Evolutionary conservation across 2,113 vertebrate genomes (phyloP).

Genomic region (Glaucomys volans): DNA sequence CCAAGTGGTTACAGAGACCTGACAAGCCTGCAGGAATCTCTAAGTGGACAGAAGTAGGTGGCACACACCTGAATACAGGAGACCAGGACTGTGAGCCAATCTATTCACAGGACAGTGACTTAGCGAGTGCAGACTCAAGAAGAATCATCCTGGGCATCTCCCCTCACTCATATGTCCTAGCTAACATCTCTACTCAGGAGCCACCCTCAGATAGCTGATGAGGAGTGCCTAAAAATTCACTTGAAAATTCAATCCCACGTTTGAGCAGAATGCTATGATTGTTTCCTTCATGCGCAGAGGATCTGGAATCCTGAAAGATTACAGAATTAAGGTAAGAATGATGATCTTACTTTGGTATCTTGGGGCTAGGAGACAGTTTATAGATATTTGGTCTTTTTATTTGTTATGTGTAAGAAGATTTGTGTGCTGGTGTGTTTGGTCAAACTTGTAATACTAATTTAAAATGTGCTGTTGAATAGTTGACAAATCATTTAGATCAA

Average conservation of each 20-base stretch:
- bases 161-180: neutral
- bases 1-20: neutral
- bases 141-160: neutral
- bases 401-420: neutral
- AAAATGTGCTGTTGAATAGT: neutral
- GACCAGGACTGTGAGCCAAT: neutral
- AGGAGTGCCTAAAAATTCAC: neutral
- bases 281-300: neutral
- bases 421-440: neutral
- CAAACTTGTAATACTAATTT: neutral
- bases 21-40: neutral
- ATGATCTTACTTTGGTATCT: neutral
- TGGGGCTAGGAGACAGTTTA: neutral
- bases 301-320: neutral
- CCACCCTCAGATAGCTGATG: neutral
- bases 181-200: rapidly evolving
- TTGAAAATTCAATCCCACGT: neutral
- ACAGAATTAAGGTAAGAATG: neutral
- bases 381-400: neutral
- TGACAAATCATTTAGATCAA: neutral
- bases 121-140: too few species aligned
- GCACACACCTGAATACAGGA: neutral
- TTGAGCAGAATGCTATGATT: neutral
- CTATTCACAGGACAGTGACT: neutral
- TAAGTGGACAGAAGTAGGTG: neutral